Evolutionary conservation across 2,797 vertebrate species (phyloP), one percentile per base, ranked within the genome.

Genomic region (Kryptolebias ocellatus): DNA sequence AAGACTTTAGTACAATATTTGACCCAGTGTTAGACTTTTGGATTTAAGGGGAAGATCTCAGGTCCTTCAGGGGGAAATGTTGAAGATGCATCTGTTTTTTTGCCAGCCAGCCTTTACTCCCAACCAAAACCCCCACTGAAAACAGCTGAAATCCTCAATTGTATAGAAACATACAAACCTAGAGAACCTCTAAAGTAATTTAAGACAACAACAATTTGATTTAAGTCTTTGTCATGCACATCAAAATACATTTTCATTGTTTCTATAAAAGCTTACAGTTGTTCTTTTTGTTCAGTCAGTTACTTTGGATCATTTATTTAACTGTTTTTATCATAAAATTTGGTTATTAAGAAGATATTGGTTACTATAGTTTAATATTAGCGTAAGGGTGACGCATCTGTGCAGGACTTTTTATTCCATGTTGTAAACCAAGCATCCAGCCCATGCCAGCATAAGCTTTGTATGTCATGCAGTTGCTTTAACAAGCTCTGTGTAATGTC

Each of bases 401-500:
- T 60, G 15, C 56, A 56, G 49, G 12, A 60, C 29, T 64, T 51
- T 67, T 74, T 54, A 67, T 24, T 61, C 15, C 11, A 57, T 29
- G 7, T 37, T 70, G 16, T 54, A 7, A n/a, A 47, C 60, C 62
- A 49, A 52, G 49, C 37, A 29, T 20, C 5, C 5, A 44, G 34
- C 47, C 17, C 2, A 31, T 76, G 63, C 54, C 68, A 64, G 63
- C 11, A 64, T 56, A 53, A 60, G n/a, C 27, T 16, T 63, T 55
- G 46, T 68, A 66, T 68, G 64, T 71, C 61, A 76, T 53, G 18
- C 17, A 49, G 53, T 55, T 62, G 51, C 52, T 80, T 29, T 66
- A 66, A 64, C 60, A 71, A 15, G 3, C 24, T 53, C 70, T 53
- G 65, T 54, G 52, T 71, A 53, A 69, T 45, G 34, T 12, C 45